Percentiles rank a stretch among this genome's conserved stretches.
These are phyloP conservation scores for Caenorhabditis imperialis DNA, from an alignment of 2,888 invertebrate species.

Conservation along the genomic window DNA sequence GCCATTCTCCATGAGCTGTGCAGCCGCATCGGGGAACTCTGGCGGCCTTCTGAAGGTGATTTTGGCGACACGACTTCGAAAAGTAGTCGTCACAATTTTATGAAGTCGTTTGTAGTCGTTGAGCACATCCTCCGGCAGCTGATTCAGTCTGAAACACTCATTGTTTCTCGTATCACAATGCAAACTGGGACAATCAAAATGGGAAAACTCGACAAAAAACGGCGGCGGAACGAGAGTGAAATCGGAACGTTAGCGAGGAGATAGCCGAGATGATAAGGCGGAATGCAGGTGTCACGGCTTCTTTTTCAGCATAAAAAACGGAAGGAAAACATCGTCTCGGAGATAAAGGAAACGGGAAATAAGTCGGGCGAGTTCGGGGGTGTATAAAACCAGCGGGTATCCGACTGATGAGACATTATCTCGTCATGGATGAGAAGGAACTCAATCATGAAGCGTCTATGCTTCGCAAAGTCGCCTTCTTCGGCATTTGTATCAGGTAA, in stretches of 20 bases:
- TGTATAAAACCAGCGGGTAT: background rate
- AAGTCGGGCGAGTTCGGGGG: background rate
- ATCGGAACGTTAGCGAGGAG: conserved; percentile 19
- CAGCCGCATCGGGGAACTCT: conserved; percentile 49
- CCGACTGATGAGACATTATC: background rate
- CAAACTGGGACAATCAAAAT: too few species aligned
- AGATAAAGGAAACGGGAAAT: conserved; percentile 14
- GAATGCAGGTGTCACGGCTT: conserved; percentile 4
- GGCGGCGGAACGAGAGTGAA: conserved; percentile 2
- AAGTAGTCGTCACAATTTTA: conserved; percentile 22
- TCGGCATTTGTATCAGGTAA: conserved; percentile 68
- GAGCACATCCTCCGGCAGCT: conserved; percentile 35
- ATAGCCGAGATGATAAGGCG: background rate
- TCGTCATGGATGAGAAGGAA: conserved; percentile 59
- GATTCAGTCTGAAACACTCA: conserved; percentile 28
- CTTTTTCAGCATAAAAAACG: background rate
- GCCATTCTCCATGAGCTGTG: conserved; percentile 62
- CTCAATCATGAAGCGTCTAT: conserved; percentile 63
- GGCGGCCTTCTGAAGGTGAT: conserved; percentile 39
- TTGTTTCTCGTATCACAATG: too few species aligned
- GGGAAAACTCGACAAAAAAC: background rate
- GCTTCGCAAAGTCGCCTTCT: conserved; percentile 66
- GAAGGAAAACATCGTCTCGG: conserved; percentile 6
- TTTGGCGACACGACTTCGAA: conserved; percentile 37
- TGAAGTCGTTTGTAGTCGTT: conserved; percentile 35